Percentiles rank a stretch among this genome's conserved stretches.
phyloP scores from a whole-genome alignment of 2,797 vertebrate species.

The Petrocephalus schoutedeni region DNA sequence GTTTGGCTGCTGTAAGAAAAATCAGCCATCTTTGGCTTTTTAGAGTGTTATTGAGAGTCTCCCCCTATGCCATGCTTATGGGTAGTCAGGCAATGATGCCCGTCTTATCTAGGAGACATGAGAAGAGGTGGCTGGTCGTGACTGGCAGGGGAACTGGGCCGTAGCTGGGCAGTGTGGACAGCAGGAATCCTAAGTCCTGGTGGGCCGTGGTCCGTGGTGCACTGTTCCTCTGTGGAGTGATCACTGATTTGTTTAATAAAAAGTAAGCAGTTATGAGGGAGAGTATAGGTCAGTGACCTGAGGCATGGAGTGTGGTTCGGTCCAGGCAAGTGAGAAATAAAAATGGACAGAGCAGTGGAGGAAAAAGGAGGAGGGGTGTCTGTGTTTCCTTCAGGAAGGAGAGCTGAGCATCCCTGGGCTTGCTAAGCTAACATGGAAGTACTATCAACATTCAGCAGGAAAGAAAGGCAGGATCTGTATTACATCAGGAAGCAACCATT shows the following conservation, averaged over 20 bases:
- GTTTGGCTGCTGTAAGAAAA: background rate
- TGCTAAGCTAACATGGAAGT: background rate
- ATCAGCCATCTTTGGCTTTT: background rate
- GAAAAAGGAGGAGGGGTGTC: background rate
- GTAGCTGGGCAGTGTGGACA: slow-evolving; percentile 80
- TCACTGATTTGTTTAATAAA: background rate
- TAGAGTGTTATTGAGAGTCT: background rate
- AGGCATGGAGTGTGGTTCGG: background rate
- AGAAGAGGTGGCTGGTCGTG: no score
- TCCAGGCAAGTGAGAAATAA: background rate
- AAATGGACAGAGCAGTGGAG: background rate
- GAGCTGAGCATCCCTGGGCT: background rate
- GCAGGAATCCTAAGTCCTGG: slow-evolving; percentile 78
- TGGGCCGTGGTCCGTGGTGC: slow-evolving; percentile 41
- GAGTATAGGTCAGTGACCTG: background rate
- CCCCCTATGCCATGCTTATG: background rate
- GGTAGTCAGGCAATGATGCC: background rate
- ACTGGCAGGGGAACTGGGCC: background rate
- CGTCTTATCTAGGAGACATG: background rate
- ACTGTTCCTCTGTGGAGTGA: background rate
- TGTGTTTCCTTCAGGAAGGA: background rate
- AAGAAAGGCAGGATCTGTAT: background rate
- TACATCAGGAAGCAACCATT: background rate
- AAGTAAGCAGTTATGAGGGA: background rate
- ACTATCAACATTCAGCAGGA: background rate